These are phyloP conservation scores for Cardiocondyla obscurior DNA, from an alignment of 1,140 invertebrate species.

Conservation along the genomic window DNA sequence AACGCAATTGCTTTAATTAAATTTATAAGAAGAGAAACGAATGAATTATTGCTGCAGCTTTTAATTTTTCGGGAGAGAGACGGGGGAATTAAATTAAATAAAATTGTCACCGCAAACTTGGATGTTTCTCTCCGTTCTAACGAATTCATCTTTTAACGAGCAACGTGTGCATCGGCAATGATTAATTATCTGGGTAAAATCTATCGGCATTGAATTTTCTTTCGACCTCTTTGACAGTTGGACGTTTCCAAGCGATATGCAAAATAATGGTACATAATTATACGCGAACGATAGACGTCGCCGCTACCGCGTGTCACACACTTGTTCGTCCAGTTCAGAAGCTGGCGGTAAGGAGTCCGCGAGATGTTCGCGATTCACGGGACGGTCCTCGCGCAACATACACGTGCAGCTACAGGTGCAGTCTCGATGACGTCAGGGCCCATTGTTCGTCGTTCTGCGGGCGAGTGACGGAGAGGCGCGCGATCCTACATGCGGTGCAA, in stretches of 20 bases:
- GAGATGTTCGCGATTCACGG: slow-evolving; percentile 1
- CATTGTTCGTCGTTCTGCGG: slow-evolving; percentile 58
- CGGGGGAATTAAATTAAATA: not conserved
- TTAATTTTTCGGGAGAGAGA: no score
- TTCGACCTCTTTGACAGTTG: not conserved
- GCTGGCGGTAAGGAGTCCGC: not conserved
- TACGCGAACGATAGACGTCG: not conserved
- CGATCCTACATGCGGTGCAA: slow-evolving; percentile 48
- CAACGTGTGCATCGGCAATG: not conserved
- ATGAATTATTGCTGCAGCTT: no score
- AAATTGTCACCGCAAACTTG: not conserved
- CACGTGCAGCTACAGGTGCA: slow-evolving; percentile 60
- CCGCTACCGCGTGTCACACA: slow-evolving; percentile 6
- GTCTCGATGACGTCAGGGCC: slow-evolving; percentile 57
- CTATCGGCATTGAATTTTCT: not conserved
- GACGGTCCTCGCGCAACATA: slow-evolving; percentile 1
- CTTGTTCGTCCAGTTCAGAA: slow-evolving; percentile 2
- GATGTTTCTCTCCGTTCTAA: not conserved
- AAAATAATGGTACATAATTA: slow-evolving; percentile 31
- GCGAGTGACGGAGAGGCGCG: slow-evolving; percentile 17
- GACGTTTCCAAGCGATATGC: not conserved
- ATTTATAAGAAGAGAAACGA: no score
- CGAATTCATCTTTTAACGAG: not conserved
- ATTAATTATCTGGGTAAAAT: not conserved
- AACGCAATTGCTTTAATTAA: no score